A percentile compares a stretch with the other conserved stretches of the same genome.
phyloP scores from a whole-genome alignment of 2,113 vertebrate species.

The Stomatorhinus ivindoensis region DNA sequence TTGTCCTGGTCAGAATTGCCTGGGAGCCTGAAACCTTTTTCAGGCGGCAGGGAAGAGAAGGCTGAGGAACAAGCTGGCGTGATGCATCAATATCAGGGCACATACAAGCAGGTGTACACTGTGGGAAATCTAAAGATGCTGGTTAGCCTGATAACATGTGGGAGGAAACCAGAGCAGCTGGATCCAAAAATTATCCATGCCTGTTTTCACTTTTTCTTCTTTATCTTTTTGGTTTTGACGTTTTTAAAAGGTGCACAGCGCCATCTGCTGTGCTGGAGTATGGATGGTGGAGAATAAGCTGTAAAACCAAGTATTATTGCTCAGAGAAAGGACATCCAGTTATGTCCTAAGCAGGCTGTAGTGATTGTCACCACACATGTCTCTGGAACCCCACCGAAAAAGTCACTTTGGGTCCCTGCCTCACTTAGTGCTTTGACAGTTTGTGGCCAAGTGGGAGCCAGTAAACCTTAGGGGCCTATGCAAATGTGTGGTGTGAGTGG shows the following conservation, averaged over 20 bases:
- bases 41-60: background rate
- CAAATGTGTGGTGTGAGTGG: background rate
- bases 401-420: background rate
- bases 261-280: slow-evolving; percentile 1
- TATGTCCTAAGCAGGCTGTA: background rate
- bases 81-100: background rate
- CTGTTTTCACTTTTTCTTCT: background rate
- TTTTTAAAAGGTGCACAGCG: slow-evolving; percentile 2
- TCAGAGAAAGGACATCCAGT: background rate
- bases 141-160: background rate
- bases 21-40: background rate
- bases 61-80: background rate
- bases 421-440: background rate
- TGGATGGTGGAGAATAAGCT: background rate
- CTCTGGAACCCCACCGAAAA: background rate
- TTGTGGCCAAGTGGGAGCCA: background rate
- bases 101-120: background rate
- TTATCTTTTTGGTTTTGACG: background rate
- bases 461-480: background rate
- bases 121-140: background rate
- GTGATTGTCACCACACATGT: background rate
- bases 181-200: background rate
- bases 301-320: background rate
- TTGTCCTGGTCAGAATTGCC: background rate
- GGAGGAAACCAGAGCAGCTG: background rate